phyloP scores from a whole-genome alignment of 1,140 invertebrate species.

The Scaptomyza montana region DNA sequence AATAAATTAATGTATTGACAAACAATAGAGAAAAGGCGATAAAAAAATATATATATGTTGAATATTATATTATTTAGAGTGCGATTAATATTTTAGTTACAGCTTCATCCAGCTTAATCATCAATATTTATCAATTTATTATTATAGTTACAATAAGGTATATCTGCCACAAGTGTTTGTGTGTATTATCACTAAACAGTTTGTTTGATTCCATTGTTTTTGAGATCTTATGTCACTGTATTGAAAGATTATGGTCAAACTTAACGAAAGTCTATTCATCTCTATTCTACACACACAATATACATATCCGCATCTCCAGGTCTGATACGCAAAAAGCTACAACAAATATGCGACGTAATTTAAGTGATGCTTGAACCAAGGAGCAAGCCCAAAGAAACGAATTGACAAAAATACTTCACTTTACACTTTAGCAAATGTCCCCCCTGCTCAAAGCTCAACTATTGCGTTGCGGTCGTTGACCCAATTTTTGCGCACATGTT shows the following conservation, averaged over 20 bases:
- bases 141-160: conserved; percentile 20
- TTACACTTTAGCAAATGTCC: conserved; percentile 26
- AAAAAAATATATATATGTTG: conserved; percentile 38
- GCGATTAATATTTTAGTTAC: conserved; percentile 82
- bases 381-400: conserved; percentile 7
- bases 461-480: conserved; percentile 78
- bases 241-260: no score
- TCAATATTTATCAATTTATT: conserved; percentile 39
- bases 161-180: conserved; percentile 38
- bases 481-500: conserved; percentile 66
- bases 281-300: background rate
- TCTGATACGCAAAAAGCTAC: conserved; percentile 42
- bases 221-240: background rate
- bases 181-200: background rate
- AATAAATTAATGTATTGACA: conserved; percentile 47
- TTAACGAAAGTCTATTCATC: conserved; percentile 11
- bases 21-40: conserved; percentile 48
- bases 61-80: conserved; percentile 71
- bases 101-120: conserved; percentile 54
- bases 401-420: conserved; percentile 23
- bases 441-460: conserved; percentile 35
- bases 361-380: conserved; percentile 19
- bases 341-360: conserved; percentile 60
- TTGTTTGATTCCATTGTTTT: background rate
- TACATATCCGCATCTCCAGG: conserved; percentile 14